A percentile compares a stretch with the other conserved stretches of the same genome.
These are phyloP conservation scores for Porites australiensis DNA, from an alignment of 64 coral and sea anemone genomes.

Conservation along the genomic window DNA sequence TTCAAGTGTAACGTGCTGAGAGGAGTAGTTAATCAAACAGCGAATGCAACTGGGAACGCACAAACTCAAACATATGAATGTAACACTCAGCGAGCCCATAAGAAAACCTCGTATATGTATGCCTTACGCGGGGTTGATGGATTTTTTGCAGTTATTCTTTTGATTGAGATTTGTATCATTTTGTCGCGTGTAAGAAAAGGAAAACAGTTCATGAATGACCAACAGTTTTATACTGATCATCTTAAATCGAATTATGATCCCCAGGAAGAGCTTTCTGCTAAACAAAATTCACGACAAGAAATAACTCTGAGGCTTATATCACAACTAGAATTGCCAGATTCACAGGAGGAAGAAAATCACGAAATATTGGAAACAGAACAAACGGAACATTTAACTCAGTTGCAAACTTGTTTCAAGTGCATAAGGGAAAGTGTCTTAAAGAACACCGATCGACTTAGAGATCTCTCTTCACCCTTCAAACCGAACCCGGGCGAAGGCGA, in stretches of 20 bases:
- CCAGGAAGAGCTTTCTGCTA: too few species aligned
- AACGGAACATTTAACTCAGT: neutral
- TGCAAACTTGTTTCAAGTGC: neutral
- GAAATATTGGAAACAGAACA: too few species aligned
- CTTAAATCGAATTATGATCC: neutral
- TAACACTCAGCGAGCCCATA: neutral
- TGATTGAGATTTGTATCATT: neutral
- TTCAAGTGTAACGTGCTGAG: too few species aligned
- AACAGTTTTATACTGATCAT: neutral
- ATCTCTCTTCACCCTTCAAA: neutral
- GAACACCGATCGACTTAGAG: neutral
- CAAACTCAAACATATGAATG: neutral
- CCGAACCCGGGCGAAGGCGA: neutral
- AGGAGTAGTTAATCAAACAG: neutral
- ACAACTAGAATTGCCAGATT: too few species aligned
- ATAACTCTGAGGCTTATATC: too few species aligned
- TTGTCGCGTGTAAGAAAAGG: neutral
- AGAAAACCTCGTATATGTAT: neutral
- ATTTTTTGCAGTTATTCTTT: neutral
- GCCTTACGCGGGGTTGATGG: neutral
- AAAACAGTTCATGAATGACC: neutral
- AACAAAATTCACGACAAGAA: too few species aligned
- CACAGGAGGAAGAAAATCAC: too few species aligned
- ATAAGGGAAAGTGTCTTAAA: neutral
- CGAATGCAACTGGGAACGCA: neutral